Conservation (phyloP, 1,140 invertebrate genomes). For the Habropoda laboriosa region DNA sequence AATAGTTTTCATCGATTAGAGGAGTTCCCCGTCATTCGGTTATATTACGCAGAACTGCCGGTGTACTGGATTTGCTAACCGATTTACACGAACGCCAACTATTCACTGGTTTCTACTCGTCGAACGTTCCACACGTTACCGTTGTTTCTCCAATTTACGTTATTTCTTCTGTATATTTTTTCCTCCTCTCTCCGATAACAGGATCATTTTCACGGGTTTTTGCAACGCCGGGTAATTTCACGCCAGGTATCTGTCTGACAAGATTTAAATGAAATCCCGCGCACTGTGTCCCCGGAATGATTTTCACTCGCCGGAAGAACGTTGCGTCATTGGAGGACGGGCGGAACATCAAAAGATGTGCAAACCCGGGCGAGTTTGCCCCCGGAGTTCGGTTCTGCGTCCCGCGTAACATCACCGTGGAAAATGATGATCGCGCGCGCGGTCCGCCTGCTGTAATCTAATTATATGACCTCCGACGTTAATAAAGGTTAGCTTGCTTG, state of each 20-base stretch:
- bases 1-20: slow-evolving; percentile 66
- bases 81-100: slow-evolving; percentile 49
- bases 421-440: slow-evolving; percentile 62
- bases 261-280: slow-evolving; percentile 57
- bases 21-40: slow-evolving; percentile 44
- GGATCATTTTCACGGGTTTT: slow-evolving; percentile 35
- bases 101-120: slow-evolving; percentile 13
- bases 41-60: slow-evolving; percentile 35
- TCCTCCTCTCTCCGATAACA: not conserved
- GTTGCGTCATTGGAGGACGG: slow-evolving; percentile 29
- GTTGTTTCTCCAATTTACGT: not conserved
- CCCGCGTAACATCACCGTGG: slow-evolving; percentile 58
- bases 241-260: slow-evolving; percentile 2
- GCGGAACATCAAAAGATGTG: slow-evolving; percentile 62
- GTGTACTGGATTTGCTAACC: slow-evolving; percentile 46
- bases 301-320: slow-evolving; percentile 56
- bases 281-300: slow-evolving; percentile 52
- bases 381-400: slow-evolving; percentile 28
- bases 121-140: slow-evolving; percentile 28
- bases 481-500: slow-evolving; percentile 65
- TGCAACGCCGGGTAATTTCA: slow-evolving; percentile 1
- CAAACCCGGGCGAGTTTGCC: slow-evolving; percentile 1
- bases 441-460: slow-evolving; percentile 60
- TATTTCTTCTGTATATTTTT: slow-evolving; percentile 11
- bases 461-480: slow-evolving; percentile 62